These are phyloP conservation scores for Asobara japonica DNA, from an alignment of 1,140 invertebrate genomes.

Conservation along the genomic window DNA sequence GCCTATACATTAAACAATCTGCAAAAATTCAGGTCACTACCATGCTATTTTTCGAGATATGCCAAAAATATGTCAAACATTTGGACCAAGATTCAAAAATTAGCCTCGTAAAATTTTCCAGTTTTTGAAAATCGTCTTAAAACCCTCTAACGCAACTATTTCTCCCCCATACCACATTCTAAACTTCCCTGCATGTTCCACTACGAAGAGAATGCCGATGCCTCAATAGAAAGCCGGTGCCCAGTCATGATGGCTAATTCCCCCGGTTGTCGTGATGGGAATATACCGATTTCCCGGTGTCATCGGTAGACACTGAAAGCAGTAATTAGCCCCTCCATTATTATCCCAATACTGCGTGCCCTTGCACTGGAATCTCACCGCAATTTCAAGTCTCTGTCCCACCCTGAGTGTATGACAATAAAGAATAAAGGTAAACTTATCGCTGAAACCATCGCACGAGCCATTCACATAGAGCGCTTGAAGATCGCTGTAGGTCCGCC, in stretches of 20 bases:
- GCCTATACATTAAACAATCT: too few species aligned
- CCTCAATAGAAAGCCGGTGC: conserved; percentile 53
- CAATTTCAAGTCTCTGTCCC: conserved; percentile 82
- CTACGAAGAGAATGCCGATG: not conserved
- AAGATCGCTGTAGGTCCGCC: conserved; percentile 85
- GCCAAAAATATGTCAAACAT: too few species aligned
- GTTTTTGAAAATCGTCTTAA: too few species aligned
- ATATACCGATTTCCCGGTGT: conserved; percentile 47
- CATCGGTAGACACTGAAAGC: conserved; percentile 80
- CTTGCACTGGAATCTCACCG: conserved; percentile 83
- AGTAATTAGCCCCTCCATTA: conserved; percentile 86
- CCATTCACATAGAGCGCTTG: conserved; percentile 84
- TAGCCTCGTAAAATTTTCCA: too few species aligned
- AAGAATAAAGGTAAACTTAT: conserved; percentile 84
- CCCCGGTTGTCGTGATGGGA: conserved; percentile 38
- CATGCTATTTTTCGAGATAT: too few species aligned
- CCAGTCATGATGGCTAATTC: conserved; percentile 40
- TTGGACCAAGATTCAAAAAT: too few species aligned
- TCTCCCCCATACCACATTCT: not conserved
- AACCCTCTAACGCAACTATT: too few species aligned
- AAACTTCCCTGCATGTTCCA: not conserved
- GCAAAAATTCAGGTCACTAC: too few species aligned
- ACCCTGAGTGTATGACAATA: conserved; percentile 77
- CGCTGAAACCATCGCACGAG: conserved; percentile 93
- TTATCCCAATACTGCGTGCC: conserved; percentile 92